Percentiles rank a stretch among this genome's conserved stretches.
Conservation (phyloP, 2,113 vertebrate species). For the Rattus rattus region DNA sequence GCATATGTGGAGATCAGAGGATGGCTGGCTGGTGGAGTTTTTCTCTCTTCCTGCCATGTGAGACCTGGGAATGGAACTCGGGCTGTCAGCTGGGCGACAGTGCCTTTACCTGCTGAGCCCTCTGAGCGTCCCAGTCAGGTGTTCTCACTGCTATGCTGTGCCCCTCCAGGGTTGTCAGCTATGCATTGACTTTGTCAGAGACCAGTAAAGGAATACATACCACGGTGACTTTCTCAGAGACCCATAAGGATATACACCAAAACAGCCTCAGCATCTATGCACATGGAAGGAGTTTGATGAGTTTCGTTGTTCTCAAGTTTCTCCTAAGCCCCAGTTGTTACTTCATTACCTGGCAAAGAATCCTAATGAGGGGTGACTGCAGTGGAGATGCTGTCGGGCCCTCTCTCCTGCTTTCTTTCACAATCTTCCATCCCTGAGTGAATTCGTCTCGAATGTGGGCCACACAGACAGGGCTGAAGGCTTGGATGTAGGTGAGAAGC, state of each 20-base stretch:
- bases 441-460: background rate
- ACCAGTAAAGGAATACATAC: background rate
- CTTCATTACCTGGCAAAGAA: background rate
- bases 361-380: accelerated
- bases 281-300: background rate
- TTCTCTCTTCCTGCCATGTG: background rate
- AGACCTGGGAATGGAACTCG: background rate
- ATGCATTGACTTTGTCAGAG: background rate
- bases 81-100: accelerated
- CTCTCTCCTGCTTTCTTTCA: background rate
- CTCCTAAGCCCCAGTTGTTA: background rate
- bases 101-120: no score
- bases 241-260: background rate
- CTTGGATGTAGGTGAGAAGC: background rate
- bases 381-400: background rate
- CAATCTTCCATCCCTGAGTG: no score
- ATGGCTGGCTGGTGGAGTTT: background rate
- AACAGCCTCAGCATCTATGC: background rate
- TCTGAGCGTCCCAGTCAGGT: no score
- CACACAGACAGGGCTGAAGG: background rate
- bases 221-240: background rate
- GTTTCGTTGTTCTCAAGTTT: conserved; percentile 1
- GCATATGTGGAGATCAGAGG: background rate
- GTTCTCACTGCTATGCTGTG: background rate
- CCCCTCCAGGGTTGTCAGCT: accelerated